A percentile compares a stretch with the other conserved stretches of the same genome.
phyloP scores from a whole-genome alignment of 2,113 vertebrate genomes.

The Etia nguti region DNA sequence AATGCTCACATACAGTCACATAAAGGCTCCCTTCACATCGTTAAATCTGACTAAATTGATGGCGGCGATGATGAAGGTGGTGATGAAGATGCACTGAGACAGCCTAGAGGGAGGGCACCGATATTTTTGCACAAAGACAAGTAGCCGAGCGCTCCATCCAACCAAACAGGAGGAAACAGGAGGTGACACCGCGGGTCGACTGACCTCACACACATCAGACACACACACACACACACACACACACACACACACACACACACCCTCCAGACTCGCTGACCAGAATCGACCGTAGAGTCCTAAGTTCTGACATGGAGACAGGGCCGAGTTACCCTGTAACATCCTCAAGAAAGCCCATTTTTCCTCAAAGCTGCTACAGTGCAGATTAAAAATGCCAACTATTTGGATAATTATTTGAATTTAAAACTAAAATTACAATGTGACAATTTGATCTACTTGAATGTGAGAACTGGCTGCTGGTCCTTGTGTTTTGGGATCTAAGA shows the following conservation, averaged over 20 bases:
- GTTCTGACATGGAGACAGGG: background rate
- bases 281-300: background rate
- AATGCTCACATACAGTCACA: background rate
- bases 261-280: background rate
- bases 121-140: background rate
- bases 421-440: background rate
- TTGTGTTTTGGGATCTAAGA: background rate
- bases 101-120: background rate
- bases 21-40: background rate
- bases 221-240: background rate
- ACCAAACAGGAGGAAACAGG: constrained; percentile 1
- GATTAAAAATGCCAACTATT: background rate
- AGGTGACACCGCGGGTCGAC: constrained; percentile 1
- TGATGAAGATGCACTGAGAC: constrained; percentile 21
- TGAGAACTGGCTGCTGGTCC: background rate
- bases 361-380: background rate
- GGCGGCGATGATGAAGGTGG: background rate
- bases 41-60: background rate
- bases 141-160: background rate
- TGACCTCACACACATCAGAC: background rate
- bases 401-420: background rate
- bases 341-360: background rate
- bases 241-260: background rate
- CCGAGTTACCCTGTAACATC: background rate
- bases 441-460: fast-evolving